These are phyloP conservation scores for Nyctibius grandis DNA, from an alignment of 2,797 vertebrate species.

Conservation along the genomic window DNA sequence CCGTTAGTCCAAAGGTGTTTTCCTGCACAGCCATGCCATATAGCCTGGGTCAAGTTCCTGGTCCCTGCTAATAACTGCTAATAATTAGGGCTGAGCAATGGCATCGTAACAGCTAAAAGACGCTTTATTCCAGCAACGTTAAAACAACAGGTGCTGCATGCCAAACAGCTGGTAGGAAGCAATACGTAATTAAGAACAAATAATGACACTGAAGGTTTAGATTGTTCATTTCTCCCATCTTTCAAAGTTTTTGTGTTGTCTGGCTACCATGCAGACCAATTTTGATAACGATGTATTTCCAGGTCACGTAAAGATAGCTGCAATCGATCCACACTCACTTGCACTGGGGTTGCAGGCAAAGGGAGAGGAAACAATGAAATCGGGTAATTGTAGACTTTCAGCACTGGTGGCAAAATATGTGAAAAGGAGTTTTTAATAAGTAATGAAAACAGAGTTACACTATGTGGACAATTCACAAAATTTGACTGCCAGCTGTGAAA, in stretches of 20 bases:
- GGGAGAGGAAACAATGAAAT: not conserved
- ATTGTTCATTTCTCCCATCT: not conserved
- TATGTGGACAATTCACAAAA: not conserved
- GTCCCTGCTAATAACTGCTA: not conserved
- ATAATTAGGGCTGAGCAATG: not conserved
- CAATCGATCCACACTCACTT: not conserved
- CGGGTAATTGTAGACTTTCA: not conserved
- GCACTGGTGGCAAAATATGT: not conserved
- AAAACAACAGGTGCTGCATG: not conserved
- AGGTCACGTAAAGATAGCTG: not conserved
- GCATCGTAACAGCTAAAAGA: not conserved
- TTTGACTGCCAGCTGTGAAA: not conserved
- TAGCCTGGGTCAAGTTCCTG: not conserved
- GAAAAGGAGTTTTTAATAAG: not conserved
- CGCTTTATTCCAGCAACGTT: not conserved
- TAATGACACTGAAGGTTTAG: not conserved
- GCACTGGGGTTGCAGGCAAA: not conserved
- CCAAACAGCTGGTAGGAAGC: not conserved
- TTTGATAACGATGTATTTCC: not conserved
- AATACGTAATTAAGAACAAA: not conserved
- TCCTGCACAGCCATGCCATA: not conserved
- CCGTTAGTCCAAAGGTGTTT: not conserved
- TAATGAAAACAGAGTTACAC: not conserved
- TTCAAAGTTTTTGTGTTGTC: not conserved
- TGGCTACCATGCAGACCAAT: not conserved